Base-by-base conservation (phyloP, 2,113 vertebrate genomes). In the Dasyprocta punctata region DNA sequence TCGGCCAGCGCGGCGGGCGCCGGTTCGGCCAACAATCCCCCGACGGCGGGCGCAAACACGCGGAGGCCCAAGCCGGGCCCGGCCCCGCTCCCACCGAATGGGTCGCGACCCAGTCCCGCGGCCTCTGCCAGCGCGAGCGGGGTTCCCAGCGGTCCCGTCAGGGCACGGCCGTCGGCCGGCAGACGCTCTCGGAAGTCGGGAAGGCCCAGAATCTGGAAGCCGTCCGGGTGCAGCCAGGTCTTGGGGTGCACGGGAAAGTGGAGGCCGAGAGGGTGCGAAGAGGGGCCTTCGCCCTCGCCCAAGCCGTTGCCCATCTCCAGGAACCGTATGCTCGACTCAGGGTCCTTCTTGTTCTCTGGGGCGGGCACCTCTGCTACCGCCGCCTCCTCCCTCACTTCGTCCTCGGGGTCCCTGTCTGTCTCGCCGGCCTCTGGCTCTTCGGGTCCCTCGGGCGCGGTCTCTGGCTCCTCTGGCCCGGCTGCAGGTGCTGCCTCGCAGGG, bases 221-320 rank as follows among this genome's bases (percentile, higher is more conserved):
- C 54, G 7, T 97, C 97, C 0, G 97, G 97, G 17, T 94, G 96
- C 5, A 98, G 92, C 98, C 98, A 98, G 1, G 98, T 96, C 77
- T 98, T 98, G n/a, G 98, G 97, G 4, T 98, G 98, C 82, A 96
- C 87, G 1, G 98, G 96, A 2, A 98, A 98, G 77, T 85, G 98
- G 88, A 98, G 97, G 92, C 97, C 97, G 0, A 98, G 96, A 0
- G 96, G 96, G 54, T 97, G 97, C 4, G 96, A 87, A 58, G 98
- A 96, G 17, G 98, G 93, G 3, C 97, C 98, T 47, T 85, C 93
- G 7, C 95, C 94, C 33, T 97, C 95, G 1, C 86, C 93, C 10
- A 98, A 87, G 54, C 98, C 97, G 2, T 97, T 98, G 81, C 90
- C 98, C 77, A 98, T 54, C 63, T 88, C 96, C 0, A 63, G 87